Evolutionary conservation across 2,113 vertebrate species (phyloP).

Genomic region (Leucosticte australis): DNA sequence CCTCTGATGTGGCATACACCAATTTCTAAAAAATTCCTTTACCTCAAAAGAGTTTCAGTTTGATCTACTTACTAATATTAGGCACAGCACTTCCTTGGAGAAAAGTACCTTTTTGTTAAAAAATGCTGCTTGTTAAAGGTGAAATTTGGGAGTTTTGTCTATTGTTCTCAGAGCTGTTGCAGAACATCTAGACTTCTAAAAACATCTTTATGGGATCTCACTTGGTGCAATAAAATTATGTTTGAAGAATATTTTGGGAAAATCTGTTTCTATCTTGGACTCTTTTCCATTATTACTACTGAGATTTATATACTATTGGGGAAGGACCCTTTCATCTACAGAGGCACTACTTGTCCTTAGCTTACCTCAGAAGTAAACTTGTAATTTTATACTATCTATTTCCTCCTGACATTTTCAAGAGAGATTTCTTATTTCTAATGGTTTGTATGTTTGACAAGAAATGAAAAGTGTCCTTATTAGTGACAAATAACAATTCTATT

Average conservation of each 20-base stretch:
- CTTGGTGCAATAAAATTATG: background rate
- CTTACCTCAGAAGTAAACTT: background rate
- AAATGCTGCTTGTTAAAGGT: background rate
- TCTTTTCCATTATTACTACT: background rate
- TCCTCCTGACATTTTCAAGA: background rate
- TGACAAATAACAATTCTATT: background rate
- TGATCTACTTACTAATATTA: background rate
- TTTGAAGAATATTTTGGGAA: background rate
- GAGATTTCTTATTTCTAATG: background rate
- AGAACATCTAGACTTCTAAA: background rate
- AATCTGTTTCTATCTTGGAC: background rate
- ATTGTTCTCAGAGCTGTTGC: background rate
- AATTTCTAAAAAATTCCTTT: background rate
- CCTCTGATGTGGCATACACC: background rate
- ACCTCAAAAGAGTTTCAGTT: background rate
- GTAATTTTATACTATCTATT: background rate
- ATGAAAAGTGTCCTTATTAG: background rate
- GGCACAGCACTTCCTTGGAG: background rate
- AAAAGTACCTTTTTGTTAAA: background rate
- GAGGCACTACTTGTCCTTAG: background rate
- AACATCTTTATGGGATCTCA: background rate
- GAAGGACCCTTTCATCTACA: background rate
- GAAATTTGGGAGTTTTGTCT: background rate
- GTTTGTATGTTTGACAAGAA: background rate
- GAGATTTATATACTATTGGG: background rate